Evolutionary conservation across 2,888 invertebrate species (phyloP).

Genomic region (Epinotia nisella): DNA sequence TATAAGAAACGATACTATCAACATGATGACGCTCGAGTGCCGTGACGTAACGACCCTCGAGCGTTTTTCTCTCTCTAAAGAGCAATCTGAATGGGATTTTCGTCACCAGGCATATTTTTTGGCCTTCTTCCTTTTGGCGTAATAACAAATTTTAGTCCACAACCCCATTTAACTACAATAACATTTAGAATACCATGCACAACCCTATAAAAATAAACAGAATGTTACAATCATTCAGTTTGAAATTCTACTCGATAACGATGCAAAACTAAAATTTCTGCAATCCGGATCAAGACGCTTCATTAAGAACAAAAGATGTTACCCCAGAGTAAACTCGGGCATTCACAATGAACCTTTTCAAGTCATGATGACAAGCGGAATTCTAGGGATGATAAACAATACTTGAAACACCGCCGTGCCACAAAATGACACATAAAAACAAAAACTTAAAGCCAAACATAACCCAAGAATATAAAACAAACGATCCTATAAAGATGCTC

Average conservation of each 20-base stretch:
- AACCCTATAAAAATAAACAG: background rate
- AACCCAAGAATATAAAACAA: constrained; percentile 34
- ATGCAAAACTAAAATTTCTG: constrained; percentile 6
- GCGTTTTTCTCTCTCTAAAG: too few species aligned
- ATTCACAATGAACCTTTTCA: constrained; percentile 38
- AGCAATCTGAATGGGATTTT: too few species aligned
- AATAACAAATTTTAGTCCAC: too few species aligned
- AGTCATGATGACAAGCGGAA: constrained; percentile 41
- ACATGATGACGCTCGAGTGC: too few species aligned
- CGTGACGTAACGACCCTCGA: too few species aligned
- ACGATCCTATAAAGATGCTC: constrained; percentile 37
- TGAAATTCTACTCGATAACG: constrained; percentile 10
- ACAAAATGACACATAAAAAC: constrained; percentile 32
- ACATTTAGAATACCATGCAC: constrained; percentile 17
- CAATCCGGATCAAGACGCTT: constrained; percentile 34
- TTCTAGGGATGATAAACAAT: constrained; percentile 35
- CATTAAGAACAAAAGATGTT: constrained; percentile 41
- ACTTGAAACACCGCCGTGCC: constrained; percentile 19
- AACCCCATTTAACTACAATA: background rate
- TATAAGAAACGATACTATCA: too few species aligned
- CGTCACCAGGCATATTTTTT: too few species aligned
- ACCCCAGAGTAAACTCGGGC: constrained; percentile 18
- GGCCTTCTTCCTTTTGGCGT: too few species aligned
- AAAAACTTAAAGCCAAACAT: constrained; percentile 35
- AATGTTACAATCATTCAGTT: constrained; percentile 1